Conservation (phyloP, 2,797 vertebrate genomes). For the Malacoctenus gilli region DNA sequence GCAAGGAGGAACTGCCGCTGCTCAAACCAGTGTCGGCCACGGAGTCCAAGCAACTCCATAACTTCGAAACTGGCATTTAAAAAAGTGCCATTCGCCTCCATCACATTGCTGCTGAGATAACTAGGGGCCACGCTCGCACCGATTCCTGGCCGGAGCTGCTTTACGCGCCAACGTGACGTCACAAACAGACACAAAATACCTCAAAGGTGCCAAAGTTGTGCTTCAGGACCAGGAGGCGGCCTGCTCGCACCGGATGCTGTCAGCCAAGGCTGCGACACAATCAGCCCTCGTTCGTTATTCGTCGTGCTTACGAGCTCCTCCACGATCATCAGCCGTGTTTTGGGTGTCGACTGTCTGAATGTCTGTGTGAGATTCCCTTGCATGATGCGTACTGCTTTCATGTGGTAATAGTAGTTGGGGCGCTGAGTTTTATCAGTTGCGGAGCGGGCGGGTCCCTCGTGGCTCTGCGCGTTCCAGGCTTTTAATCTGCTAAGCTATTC, state of each 20-base stretch:
- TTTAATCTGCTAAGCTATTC: constrained; percentile 80
- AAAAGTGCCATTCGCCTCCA: constrained; percentile 5
- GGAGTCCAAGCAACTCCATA: no score
- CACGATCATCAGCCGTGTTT: constrained; percentile 51
- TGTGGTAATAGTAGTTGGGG: constrained; percentile 66
- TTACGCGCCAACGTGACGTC: constrained; percentile 22
- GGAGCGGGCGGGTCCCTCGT: constrained; percentile 28
- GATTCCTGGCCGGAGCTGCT: constrained; percentile 43
- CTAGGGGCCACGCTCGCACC: constrained; percentile 4
- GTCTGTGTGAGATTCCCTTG: constrained; percentile 86
- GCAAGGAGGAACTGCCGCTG: constrained; percentile 14
- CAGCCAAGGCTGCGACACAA: constrained; percentile 69
- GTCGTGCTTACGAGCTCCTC: constrained; percentile 46
- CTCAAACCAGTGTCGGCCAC: constrained; percentile 24
- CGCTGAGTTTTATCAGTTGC: constrained; percentile 97
- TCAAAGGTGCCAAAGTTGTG: constrained; percentile 68
- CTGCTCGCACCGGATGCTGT: constrained; percentile 79
- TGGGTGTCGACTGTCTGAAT: constrained; percentile 74
- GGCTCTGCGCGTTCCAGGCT: constrained; percentile 55
- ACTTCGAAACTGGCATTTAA: constrained; percentile 26
- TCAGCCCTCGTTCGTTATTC: constrained; percentile 64
- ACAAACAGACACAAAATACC: constrained; percentile 58
- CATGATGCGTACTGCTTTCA: constrained; percentile 86
- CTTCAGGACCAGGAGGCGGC: constrained; percentile 35
- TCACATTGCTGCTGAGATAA: constrained; percentile 9